Evolutionary conservation across 2,888 invertebrate species (phyloP).

Genomic region (Stratiomys singularior): DNA sequence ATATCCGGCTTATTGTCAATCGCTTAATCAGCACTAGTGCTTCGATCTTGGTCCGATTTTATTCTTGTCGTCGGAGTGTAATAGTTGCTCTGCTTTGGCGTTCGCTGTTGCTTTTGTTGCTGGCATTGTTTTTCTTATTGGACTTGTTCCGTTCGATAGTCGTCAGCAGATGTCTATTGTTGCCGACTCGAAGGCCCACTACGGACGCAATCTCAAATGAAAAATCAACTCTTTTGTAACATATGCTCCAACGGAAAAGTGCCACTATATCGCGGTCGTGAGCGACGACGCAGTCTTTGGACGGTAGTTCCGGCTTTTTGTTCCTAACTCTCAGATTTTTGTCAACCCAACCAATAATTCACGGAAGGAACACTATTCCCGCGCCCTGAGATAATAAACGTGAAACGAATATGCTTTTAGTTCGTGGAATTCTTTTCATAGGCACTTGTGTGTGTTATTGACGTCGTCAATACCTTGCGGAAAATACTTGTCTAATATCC

Average conservation of each 20-base stretch:
- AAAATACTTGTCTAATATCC: too few species aligned
- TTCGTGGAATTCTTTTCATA: neutral
- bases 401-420: neutral
- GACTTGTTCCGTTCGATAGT: slow-evolving; percentile 36
- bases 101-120: neutral
- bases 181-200: slow-evolving; percentile 15
- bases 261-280: slow-evolving; percentile 2
- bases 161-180: slow-evolving; percentile 35
- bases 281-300: slow-evolving; percentile 58
- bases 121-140: slow-evolving; percentile 43
- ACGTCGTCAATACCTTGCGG: too few species aligned
- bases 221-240: slow-evolving; percentile 44
- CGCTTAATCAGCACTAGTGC: slow-evolving; percentile 50
- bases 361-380: slow-evolving; percentile 15
- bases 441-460: neutral
- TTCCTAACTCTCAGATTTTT: slow-evolving; percentile 50
- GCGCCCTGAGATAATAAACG: slow-evolving; percentile 22
- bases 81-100: slow-evolving; percentile 5
- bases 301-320: slow-evolving; percentile 66
- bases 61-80: slow-evolving; percentile 16
- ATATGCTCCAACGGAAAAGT: slow-evolving; percentile 52
- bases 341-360: slow-evolving; percentile 33
- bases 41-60: slow-evolving; percentile 49
- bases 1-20: slow-evolving; percentile 51
- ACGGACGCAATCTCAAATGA: slow-evolving; percentile 43